A percentile compares a stretch with the other conserved stretches of the same genome.
phyloP scores from a whole-genome alignment of 2,888 invertebrate genomes.

The Pyrocoelia pectoralis region DNA sequence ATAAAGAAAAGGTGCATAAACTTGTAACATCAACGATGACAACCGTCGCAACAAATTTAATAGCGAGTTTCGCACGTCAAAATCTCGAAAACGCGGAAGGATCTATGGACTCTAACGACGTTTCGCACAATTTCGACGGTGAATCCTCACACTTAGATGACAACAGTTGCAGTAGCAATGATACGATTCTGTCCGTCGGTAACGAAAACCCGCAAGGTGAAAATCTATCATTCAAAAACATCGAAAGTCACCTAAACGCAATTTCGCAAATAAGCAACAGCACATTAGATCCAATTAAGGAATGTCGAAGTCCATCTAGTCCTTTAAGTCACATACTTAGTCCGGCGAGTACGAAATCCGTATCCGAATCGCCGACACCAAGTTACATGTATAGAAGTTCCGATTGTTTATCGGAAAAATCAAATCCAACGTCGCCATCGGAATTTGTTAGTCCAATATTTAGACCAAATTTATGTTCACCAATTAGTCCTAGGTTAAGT shows the following conservation, averaged over 20 bases:
- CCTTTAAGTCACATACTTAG: slow-evolving; percentile 45
- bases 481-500: slow-evolving; percentile 41
- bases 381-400: slow-evolving; percentile 43
- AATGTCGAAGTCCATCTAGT: slow-evolving; percentile 45
- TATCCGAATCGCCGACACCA: slow-evolving; percentile 46
- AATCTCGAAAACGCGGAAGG: slow-evolving; percentile 53
- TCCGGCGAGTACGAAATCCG: slow-evolving; percentile 54
- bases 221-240: slow-evolving; percentile 69
- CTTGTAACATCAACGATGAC: slow-evolving; percentile 37
- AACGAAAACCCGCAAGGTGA: slow-evolving; percentile 69
- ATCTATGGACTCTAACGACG: slow-evolving; percentile 56
- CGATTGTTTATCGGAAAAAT: slow-evolving; percentile 45
- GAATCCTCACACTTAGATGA: slow-evolving; percentile 62
- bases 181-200: slow-evolving; percentile 83
- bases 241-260: slow-evolving; percentile 73
- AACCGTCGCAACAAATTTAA: slow-evolving; percentile 39
- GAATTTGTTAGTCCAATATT: slow-evolving; percentile 45
- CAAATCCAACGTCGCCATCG: slow-evolving; percentile 46
- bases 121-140: slow-evolving; percentile 48
- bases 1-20: background rate
- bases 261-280: slow-evolving; percentile 71
- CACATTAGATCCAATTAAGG: slow-evolving; percentile 52
- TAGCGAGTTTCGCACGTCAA: slow-evolving; percentile 49
- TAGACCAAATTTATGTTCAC: slow-evolving; percentile 45
- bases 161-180: slow-evolving; percentile 76